A percentile compares a stretch with the other conserved stretches of the same genome.
These are phyloP conservation scores for Agrotis clavis DNA, from an alignment of 2,888 invertebrate genomes.

Conservation along the genomic window DNA sequence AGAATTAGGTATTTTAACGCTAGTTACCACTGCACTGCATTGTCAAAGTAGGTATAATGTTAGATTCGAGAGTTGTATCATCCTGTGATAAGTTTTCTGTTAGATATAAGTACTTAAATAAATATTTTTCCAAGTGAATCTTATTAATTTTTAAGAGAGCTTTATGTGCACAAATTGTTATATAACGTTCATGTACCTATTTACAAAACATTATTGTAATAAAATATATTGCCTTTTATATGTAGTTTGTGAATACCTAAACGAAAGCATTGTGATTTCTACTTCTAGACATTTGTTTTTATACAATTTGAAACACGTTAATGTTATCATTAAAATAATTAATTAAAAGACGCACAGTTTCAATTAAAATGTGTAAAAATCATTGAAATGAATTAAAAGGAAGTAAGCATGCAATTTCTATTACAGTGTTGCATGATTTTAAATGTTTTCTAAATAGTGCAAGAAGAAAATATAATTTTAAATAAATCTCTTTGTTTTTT, in stretches of 20 bases:
- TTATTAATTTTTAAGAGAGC: conserved; percentile 24
- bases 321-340: conserved; percentile 8
- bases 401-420: conserved; percentile 8
- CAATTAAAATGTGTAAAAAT: conserved; percentile 1
- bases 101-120: conserved; percentile 57
- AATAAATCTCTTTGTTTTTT: neutral
- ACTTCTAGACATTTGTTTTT: conserved; percentile 6
- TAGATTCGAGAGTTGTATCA: conserved; percentile 30
- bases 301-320: conserved; percentile 3
- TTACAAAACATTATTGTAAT: conserved; percentile 18
- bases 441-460: conserved; percentile 1
- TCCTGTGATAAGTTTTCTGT: conserved; percentile 62
- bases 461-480: conserved; percentile 32
- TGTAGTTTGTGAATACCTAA: neutral
- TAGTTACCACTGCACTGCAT: conserved; percentile 49
- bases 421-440: neutral
- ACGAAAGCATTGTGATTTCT: conserved; percentile 3
- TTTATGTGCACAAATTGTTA: conserved; percentile 35
- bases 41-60: conserved; percentile 35
- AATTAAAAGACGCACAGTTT: conserved; percentile 2
- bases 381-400: neutral
- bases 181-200: conserved; percentile 13
- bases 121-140: conserved; percentile 56
- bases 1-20: conserved; percentile 28
- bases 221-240: neutral